These are phyloP conservation scores for Momotus momota DNA, from an alignment of 2,797 vertebrate genomes.

Conservation along the genomic window DNA sequence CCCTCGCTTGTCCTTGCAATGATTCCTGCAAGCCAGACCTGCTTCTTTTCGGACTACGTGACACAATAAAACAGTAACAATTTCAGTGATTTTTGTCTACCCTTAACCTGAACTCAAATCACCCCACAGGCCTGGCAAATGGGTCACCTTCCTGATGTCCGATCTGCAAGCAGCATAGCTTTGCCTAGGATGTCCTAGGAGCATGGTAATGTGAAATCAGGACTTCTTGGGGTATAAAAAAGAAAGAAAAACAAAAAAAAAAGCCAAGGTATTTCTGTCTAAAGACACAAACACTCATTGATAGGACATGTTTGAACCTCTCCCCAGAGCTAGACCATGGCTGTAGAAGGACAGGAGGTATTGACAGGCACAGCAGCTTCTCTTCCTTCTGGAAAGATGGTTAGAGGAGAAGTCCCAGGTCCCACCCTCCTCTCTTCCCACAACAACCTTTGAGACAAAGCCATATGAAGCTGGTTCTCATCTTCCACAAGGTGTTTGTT, in stretches of 20 bases:
- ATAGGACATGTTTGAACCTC: background rate
- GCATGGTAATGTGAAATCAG: background rate
- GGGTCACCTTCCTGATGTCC: background rate
- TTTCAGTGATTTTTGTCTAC: background rate
- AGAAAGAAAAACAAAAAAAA: fast-evolving
- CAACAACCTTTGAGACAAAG: background rate
- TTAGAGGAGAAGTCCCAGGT: background rate
- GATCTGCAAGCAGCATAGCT: background rate
- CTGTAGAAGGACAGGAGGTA: background rate
- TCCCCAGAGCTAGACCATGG: background rate
- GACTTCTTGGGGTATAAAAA: background rate
- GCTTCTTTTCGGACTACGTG: background rate
- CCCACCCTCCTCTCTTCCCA: background rate
- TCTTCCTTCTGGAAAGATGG: background rate
- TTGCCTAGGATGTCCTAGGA: background rate
- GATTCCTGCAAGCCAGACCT: background rate
- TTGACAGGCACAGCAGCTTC: background rate
- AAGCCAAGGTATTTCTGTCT: background rate
- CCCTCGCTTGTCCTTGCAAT: background rate
- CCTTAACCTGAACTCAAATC: background rate
- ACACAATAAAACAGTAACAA: background rate
- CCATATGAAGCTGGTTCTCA: background rate
- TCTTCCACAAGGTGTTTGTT: background rate
- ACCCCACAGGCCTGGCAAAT: background rate
- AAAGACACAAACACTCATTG: fast-evolving